These are phyloP conservation scores for Madoqua kirkii DNA, from an alignment of 2,113 vertebrate genomes.

Conservation along the genomic window DNA sequence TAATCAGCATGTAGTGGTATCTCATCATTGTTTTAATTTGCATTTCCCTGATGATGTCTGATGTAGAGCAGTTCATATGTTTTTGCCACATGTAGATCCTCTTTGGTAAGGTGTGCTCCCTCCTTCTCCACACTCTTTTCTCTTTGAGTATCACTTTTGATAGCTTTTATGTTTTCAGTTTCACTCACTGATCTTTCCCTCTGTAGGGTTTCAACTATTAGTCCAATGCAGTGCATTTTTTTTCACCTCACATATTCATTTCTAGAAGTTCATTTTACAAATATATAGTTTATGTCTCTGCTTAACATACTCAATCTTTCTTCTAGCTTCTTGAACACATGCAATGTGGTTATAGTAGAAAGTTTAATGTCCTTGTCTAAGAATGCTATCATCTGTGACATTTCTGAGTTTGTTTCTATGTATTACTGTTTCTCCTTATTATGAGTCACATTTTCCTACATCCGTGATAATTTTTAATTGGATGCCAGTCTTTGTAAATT, in stretches of 20 bases:
- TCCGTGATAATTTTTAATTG: not conserved
- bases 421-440: not conserved
- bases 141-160: not conserved
- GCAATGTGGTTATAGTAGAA: not conserved
- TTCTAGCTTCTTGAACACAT: not conserved
- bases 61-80: not conserved
- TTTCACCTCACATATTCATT: not conserved
- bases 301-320: not conserved
- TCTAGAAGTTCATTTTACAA: not conserved
- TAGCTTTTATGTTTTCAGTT: not conserved
- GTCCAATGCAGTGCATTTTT: not conserved
- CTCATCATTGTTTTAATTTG: not conserved
- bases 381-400: not conserved
- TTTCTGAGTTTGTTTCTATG: not conserved
- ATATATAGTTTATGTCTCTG: not conserved
- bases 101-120: not conserved
- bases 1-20: not conserved
- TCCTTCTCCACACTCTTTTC: not conserved
- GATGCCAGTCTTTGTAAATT: not conserved
- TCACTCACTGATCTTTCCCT: not conserved
- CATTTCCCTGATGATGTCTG: not conserved
- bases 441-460: not conserved
- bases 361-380: not conserved
- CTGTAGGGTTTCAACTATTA: not conserved
- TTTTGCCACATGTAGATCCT: not conserved